Base-by-base conservation (phyloP, 2,113 vertebrate genomes). In the Gymnobelideus leadbeateri region DNA sequence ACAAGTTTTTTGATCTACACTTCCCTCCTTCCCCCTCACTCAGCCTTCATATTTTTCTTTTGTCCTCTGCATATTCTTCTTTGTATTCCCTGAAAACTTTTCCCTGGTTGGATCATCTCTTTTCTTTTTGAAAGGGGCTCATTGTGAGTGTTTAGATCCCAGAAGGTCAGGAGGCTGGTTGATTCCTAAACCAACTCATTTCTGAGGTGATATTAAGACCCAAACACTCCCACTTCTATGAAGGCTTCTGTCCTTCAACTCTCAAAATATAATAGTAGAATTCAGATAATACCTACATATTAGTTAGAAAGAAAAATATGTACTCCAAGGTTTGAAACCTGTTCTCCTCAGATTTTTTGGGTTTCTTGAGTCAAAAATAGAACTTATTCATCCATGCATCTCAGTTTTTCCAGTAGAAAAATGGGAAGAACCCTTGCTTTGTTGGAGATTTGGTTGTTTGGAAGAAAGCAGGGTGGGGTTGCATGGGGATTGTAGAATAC, bases 61-160 rank as follows among this genome's bases (percentile, higher is more conserved):
- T 84, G 68, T 84, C 16, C 19, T 84, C 6, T 84, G 16, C n/a
- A 23, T 37, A 3, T 43, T 43, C n/a, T 84, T 19, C 6, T 84
- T 5, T 84, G 19, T 23, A 43, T n/a, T 84, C n/a, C 68, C 19
- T 43, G 68, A 84, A 84, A 84, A 23, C 68, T 84, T 84, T 84
- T 16, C 26, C n/a, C 68, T 84, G n/a, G 19, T 84, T 84, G n/a
- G 19, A 3, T 84, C 68, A 43, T 50, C 23, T 94, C 51, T 57
- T 24, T 46, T 84, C 68, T 1, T 31, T 1, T 28, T 28, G 16
- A 50, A 51, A 31, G 0, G 0, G 50, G 11, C 2, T 89, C 91
- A 25, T 21, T 9, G 11, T 7, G 52, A n/a, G 1, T 2, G 10
- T 21, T n/a, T 19, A 2, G 0, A 1, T 9, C 2, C 4, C 0